Evolutionary conservation across 2,113 vertebrate genomes (phyloP).

Genomic region (Myodes glareolus): DNA sequence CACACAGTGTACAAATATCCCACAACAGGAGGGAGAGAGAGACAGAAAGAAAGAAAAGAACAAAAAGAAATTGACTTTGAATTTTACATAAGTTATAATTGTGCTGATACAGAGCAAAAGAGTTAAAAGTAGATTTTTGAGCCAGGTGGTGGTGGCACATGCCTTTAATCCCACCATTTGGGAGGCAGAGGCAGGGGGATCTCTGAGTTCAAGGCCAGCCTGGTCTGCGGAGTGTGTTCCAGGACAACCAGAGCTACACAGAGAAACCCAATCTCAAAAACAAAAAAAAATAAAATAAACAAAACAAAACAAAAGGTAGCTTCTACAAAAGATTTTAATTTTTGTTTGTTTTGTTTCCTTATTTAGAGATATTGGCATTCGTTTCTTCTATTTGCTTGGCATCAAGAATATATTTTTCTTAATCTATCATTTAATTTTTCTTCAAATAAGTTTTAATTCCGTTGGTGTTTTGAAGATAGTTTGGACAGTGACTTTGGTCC

Average conservation of each 20-base stretch:
- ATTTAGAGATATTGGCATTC: slow-evolving; percentile 31
- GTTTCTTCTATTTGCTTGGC: slow-evolving; percentile 33
- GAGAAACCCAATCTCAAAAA: neutral
- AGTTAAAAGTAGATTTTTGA: neutral
- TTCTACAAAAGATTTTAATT: neutral
- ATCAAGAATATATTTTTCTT: slow-evolving; percentile 38
- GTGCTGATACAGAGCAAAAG: neutral
- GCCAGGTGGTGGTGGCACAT: accelerated
- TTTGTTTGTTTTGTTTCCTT: neutral
- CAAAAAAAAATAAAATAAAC: too few species aligned
- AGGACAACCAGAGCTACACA: neutral
- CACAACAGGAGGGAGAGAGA: neutral
- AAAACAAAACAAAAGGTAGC: neutral
- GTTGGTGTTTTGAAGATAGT: slow-evolving; percentile 14
- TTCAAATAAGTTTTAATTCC: slow-evolving; percentile 38
- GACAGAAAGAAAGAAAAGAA: neutral
- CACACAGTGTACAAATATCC: neutral
- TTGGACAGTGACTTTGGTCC: neutral
- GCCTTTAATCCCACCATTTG: neutral
- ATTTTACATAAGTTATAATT: neutral
- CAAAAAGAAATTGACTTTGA: neutral
- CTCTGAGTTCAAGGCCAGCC: neutral
- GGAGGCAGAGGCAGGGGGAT: neutral
- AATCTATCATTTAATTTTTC: slow-evolving; percentile 55
- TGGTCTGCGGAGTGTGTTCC: neutral